Base-by-base conservation (phyloP, 2,113 vertebrate species). In the Acinonyx jubatus region DNA sequence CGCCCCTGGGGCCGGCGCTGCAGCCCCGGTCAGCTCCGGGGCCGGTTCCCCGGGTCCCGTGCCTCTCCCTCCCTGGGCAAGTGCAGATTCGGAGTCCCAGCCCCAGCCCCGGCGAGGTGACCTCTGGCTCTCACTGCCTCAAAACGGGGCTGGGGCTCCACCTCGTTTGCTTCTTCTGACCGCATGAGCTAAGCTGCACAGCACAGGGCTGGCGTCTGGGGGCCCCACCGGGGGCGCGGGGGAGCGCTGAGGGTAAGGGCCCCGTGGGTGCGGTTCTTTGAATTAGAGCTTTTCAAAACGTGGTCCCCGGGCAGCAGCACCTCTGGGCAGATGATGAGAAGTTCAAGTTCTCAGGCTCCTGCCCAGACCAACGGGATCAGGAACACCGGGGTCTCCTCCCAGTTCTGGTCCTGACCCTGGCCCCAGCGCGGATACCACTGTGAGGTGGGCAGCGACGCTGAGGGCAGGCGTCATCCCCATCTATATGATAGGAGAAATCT, bases 171-270 rank as follows among this genome's bases (percentile, higher is more conserved):
- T n/a, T 31, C 48, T 15, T 9, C 14, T 48, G 55, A 52, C 7
- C 12, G 11, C n/a, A 27, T 0, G 79, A 21, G 29, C 25, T 3
- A 1, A 6, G 50, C 1, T 0, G 9, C 0, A 0, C 5, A 13
- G 65, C 23, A 10, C 23, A n/a, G 57, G 31, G 21, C 45, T 16
- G 12, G n/a, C 2, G 1, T 13, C 36, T 7, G 19, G 69, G 7
- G 16, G 74, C 41, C 15, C 12, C 73, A 8, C 3, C 0, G 14
- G 6, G 1, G 69, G 16, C 2, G 8, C 8, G 2, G 29, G 45
- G 4, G 45, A 29, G 15, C 14, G 0, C 7, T 9, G 74, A 3
- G n/a, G 13, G 45, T 1, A 1, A 50, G 50, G 61, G 33, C 12
- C 29, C 3, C 29, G 63, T 8, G 19, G 33, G 66, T 4, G 29